Base-by-base conservation (phyloP, 2,888 invertebrate genomes). In the Lithosia quadra region DNA sequence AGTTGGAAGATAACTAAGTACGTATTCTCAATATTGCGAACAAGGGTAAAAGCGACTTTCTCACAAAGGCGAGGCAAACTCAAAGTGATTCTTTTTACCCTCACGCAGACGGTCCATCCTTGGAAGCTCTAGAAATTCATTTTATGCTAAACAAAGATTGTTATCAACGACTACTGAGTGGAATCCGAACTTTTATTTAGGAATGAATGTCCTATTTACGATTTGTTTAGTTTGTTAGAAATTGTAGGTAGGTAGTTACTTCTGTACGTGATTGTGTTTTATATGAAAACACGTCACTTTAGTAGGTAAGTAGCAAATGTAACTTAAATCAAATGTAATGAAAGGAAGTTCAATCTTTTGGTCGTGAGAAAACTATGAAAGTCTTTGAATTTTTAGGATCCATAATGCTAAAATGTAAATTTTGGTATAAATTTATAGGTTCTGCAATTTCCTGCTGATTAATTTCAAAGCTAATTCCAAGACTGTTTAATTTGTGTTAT, bases 71-170 rank as follows among this genome's bases (percentile, higher is more conserved):
- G 24, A 49, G 69, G 62, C 67, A 67, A 63, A 73, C 65, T 72
- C 67, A 71, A 77, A 77, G 77, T 73, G 68, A 69, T 81, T 80
- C 73, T 75, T 75, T 74, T 78, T 71, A 72, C 66, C 65, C 66
- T 67, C 49, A 49, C 43, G 65, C 63, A 39, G 53, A 71, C 69
- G 59, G 65, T 66, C 49, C 57, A 63, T 65, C 49, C 49, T 53
- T 33, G 68, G 65, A 58, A 63, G 53, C 65, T 33, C 62, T 73
- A 65, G 66, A 74, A 72, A 39, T 63, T 72, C 67, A 68, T 82
- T 83, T 78, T 69, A 76, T 72, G 73, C 66, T 74, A 75, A 82
- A 75, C 71, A 74, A 74, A 68, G 53, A 78, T 61, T 59, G 59
- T 76, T 78, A 73, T 72, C 65, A 53, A 63, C 67, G 65, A 70